Evolutionary conservation across 2,113 vertebrate genomes (phyloP).

Genomic region (Scytalopus superciliaris): DNA sequence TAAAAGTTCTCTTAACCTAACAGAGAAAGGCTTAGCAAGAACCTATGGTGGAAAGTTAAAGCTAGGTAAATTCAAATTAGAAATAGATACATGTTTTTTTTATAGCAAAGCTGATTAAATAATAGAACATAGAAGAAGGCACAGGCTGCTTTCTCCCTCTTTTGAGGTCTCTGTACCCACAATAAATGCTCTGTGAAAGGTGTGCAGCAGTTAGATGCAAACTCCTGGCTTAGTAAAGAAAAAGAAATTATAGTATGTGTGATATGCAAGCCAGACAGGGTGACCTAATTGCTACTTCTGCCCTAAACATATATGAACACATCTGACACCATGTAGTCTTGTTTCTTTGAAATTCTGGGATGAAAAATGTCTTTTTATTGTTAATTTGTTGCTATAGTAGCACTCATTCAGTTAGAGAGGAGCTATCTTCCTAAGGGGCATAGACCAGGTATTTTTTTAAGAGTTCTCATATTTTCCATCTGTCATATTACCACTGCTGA

Average conservation of each 20-base stretch:
- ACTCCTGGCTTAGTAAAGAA: not conserved
- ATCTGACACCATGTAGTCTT: not conserved
- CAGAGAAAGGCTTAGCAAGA: not conserved
- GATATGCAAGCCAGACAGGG: not conserved
- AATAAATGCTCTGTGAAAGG: not conserved
- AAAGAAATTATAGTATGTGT: not conserved
- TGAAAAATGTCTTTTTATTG: not conserved
- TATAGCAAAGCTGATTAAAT: not conserved
- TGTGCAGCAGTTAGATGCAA: not conserved
- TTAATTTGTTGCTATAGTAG: not conserved
- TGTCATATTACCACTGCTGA: not conserved
- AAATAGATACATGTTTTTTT: not conserved
- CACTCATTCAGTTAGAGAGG: not conserved
- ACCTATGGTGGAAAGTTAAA: not conserved
- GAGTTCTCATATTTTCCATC: not conserved
- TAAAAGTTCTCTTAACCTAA: not conserved
- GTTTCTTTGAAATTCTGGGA: not conserved
- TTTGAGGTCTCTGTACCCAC: not conserved
- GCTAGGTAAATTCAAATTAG: not conserved
- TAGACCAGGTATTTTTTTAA: not conserved
- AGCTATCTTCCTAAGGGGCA: not conserved
- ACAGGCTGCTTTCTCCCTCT: not conserved
- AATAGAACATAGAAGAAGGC: not conserved
- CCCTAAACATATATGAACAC: not conserved
- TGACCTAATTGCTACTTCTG: not conserved